phyloP scores from a whole-genome alignment of 2,888 invertebrate species.

The Melinaea marsaeus region DNA sequence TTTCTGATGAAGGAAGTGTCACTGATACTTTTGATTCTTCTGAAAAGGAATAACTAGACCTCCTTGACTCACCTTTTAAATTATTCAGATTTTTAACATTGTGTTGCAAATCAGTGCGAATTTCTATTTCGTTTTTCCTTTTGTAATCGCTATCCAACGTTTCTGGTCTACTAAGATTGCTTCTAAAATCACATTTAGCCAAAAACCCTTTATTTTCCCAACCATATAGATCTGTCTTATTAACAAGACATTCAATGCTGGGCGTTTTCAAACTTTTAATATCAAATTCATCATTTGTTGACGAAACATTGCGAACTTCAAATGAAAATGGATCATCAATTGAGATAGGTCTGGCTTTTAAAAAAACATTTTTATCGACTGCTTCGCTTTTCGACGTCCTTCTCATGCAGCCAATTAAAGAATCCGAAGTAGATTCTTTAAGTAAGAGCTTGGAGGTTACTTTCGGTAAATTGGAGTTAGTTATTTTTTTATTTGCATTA shows the following conservation, averaged over 20 bases:
- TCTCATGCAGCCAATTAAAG: constrained; percentile 63
- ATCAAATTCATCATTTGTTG: constrained; percentile 45
- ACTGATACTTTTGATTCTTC: constrained; percentile 60
- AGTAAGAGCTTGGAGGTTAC: constrained; percentile 56
- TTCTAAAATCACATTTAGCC: constrained; percentile 58
- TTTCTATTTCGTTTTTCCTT: constrained; percentile 44
- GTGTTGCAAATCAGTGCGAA: constrained; percentile 17
- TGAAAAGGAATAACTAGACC: constrained; percentile 63
- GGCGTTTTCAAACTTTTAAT: constrained; percentile 59
- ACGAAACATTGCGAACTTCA: constrained; percentile 48
- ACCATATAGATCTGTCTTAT: constrained; percentile 72
- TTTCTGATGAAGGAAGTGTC: constrained; percentile 56
- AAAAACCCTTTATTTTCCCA: constrained; percentile 76
- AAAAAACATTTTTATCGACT: constrained; percentile 55
- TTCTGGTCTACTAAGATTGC: constrained; percentile 20
- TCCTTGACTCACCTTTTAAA: constrained; percentile 42
- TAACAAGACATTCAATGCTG: constrained; percentile 61
- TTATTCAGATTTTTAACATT: constrained; percentile 42
- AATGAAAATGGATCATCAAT: constrained; percentile 71
- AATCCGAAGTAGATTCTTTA: constrained; percentile 71
- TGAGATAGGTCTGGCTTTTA: constrained; percentile 65
- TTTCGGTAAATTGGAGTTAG: constrained; percentile 62
- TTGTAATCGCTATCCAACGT: constrained; percentile 42
- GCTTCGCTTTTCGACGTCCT: constrained; percentile 44
- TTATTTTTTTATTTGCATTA: constrained; percentile 46